phyloP scores from a whole-genome alignment of 2,113 vertebrate species.

The Lipophrys pholis region DNA sequence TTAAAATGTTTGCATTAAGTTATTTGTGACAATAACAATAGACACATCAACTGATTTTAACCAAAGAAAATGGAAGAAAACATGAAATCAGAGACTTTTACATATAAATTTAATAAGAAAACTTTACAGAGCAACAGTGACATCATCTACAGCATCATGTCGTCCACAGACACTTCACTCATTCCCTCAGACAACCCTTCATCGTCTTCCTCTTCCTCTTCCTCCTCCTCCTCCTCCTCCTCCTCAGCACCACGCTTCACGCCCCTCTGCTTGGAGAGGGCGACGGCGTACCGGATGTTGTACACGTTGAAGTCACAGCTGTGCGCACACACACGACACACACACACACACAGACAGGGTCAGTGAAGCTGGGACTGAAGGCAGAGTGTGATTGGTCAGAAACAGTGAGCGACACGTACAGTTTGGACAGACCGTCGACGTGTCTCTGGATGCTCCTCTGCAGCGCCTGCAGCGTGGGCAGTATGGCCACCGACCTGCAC shows the following conservation, averaged over 20 bases:
- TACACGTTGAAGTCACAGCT: conserved; percentile 97
- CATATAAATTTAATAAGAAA: conserved; percentile 60
- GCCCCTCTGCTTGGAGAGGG: conserved; percentile 89
- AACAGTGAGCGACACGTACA: conserved; percentile 84
- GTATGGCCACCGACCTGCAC: conserved; percentile 86
- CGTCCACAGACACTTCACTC: conserved; percentile 68
- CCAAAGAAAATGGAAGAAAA: not conserved
- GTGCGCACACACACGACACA: no score
- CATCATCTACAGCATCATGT: conserved; percentile 58
- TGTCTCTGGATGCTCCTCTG: conserved; percentile 93
- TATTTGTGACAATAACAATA: no score
- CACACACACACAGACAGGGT: no score
- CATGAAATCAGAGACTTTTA: conserved; percentile 1
- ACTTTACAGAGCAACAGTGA: conserved; percentile 6
- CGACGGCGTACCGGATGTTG: conserved; percentile 87
- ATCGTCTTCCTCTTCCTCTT: conserved; percentile 48
- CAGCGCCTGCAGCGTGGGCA: conserved; percentile 91
- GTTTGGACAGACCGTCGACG: conserved; percentile 90
- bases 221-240: conserved; percentile 35
- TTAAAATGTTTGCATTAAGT: no score
- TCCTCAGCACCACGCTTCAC: conserved; percentile 81
- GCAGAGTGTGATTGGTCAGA: no score
- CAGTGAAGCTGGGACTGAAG: no score
- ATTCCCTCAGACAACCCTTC: conserved; percentile 65
- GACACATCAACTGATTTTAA: no score